These are phyloP conservation scores for Octonoba sinensis DNA, from an alignment of 2,888 invertebrate species.

Conservation along the genomic window DNA sequence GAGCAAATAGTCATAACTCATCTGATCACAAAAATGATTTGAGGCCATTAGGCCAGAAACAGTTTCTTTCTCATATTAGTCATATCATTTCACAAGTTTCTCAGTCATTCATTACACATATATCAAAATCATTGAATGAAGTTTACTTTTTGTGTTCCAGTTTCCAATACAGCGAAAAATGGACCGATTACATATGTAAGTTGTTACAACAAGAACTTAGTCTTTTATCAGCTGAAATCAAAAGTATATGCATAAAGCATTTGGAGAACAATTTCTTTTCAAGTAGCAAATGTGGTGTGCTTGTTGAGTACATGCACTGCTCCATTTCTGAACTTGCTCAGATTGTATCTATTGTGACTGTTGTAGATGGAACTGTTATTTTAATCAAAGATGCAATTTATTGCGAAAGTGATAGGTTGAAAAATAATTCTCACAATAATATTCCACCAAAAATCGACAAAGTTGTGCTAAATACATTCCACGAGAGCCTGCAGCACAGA, in stretches of 20 bases:
- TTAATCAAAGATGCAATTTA: constrained; percentile 54
- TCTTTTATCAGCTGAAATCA: constrained; percentile 50
- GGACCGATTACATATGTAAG: constrained; percentile 52
- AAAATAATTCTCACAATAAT: constrained; percentile 9
- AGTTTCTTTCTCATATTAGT: constrained; percentile 57
- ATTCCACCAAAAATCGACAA: constrained; percentile 14
- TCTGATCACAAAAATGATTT: constrained; percentile 41
- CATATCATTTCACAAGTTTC: constrained; percentile 61
- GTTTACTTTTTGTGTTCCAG: constrained; percentile 55
- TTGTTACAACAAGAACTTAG: constrained; percentile 49
- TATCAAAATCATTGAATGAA: constrained; percentile 57
- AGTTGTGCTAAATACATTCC: constrained; percentile 36
- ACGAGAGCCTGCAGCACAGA: constrained; percentile 38
- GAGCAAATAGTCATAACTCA: constrained; percentile 12
- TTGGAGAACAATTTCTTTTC: constrained; percentile 47
- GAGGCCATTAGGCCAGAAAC: constrained; percentile 55
- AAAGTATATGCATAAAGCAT: constrained; percentile 52
- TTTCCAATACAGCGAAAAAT: constrained; percentile 43
- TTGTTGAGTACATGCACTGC: constrained; percentile 58
- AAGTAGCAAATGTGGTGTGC: constrained; percentile 54
- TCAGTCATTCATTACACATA: constrained; percentile 47
- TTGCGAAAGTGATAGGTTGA: constrained; percentile 17
- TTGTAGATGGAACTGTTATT: constrained; percentile 51
- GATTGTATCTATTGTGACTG: constrained; percentile 45
- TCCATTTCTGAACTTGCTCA: constrained; percentile 56